Evolutionary conservation across 2,113 vertebrate species (phyloP), one percentile per base, ranked within the genome.

Genomic region (Glaucidium brasilianum): DNA sequence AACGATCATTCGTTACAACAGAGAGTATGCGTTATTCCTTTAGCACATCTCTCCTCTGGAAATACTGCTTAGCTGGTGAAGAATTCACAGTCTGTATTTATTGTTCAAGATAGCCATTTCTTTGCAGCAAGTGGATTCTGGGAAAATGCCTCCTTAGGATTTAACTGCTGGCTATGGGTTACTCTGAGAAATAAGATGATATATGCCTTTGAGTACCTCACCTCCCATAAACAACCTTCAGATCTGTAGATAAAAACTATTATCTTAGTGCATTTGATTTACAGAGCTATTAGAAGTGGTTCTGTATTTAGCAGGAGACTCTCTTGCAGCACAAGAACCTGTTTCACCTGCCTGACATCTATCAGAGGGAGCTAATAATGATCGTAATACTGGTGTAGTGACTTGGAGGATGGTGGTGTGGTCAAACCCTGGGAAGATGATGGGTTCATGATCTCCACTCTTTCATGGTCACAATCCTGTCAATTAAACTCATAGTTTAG

Each of bases 61-160:
- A 73, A 29, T 5, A 72, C 25, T 45, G 49, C 25, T 88, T 85
- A 90, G 20, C 22, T 58, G 27, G 11, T 72, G 35, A 78, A 93
- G 67, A 93, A 95, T 90, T 78, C 43, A 68, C 18, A 26, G 12
- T 69, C 52, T 77, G 21, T 59, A 92, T 97, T 94, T 94, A 92
- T 79, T 88, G 41, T 53, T 77, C 11, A 25, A 55, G 32, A 55
- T 18, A 52, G 19, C 26, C 23, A 53, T 91, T 94, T 87, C 35
- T 91, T 96, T 85, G 47, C 39, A 97, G 75, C 35, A 97, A 94
- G 93, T 94, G 56, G 27, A 78, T 96, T 96, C 86, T 95, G 63
- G 83, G 74, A 94, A 97, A 94, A 64, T 41, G 30, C 26, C 26
- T 95, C 73, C 82, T 79, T 85, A 93, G 86, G 37, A 94, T 77